These are phyloP conservation scores for Latheticus oryzae DNA, from an alignment of 2,888 invertebrate genomes.

Conservation along the genomic window DNA sequence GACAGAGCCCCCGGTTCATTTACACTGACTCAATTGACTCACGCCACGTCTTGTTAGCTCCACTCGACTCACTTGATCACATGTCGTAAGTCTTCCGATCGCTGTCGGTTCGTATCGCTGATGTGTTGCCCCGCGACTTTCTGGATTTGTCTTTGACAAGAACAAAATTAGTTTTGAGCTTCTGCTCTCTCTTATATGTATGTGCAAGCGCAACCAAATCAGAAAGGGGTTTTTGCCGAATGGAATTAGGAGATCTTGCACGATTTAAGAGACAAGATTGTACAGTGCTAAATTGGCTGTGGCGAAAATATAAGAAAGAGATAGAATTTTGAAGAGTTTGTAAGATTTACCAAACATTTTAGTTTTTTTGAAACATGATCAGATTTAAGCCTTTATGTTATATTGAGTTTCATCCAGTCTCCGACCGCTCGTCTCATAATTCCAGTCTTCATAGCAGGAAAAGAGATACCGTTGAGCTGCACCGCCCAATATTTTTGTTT, in stretches of 20 bases:
- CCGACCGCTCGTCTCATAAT: no score
- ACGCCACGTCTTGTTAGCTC: slow-evolving; percentile 63
- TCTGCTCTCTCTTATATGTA: slow-evolving; percentile 26
- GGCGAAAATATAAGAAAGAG: no score
- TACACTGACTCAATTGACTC: slow-evolving; percentile 62
- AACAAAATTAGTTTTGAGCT: slow-evolving; percentile 52
- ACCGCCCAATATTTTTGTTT: slow-evolving; percentile 47
- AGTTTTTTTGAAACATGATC: no score
- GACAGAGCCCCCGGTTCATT: slow-evolving; percentile 57
- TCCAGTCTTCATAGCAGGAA: no score
- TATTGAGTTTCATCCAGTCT: neutral
- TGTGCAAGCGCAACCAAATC: slow-evolving; percentile 20
- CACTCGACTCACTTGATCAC: slow-evolving; percentile 60
- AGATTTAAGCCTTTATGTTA: no score
- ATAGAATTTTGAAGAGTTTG: no score
- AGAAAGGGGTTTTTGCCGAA: slow-evolving; percentile 21
- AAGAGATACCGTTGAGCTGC: slow-evolving; percentile 4
- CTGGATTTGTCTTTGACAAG: slow-evolving; percentile 51
- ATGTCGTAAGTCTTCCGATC: slow-evolving; percentile 60
- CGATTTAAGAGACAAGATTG: no score
- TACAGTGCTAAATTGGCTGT: no score
- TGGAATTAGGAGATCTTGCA: no score
- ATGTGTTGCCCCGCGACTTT: slow-evolving; percentile 49
- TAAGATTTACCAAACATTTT: no score
- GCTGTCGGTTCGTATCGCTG: slow-evolving; percentile 52